Base-by-base conservation (phyloP, 1,140 invertebrate genomes). In the Acyrthosiphon pisum region DNA sequence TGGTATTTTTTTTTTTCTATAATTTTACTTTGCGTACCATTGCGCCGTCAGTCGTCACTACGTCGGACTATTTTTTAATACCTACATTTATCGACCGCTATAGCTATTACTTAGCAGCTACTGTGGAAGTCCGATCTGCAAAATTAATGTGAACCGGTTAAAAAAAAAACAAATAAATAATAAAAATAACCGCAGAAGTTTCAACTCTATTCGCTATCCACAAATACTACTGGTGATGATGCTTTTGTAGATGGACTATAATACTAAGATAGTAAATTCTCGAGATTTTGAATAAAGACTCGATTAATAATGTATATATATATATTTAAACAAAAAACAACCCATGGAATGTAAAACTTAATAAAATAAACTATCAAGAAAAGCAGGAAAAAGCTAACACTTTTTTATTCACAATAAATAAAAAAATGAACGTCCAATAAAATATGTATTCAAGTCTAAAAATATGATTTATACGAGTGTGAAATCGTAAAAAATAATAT, bases 1-100 rank as follows among this genome's bases (percentile, higher is more conserved):
- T 83, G 89, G 48, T 91, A n/a, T 76, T 50, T 81, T 50, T 50
- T 81, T 50, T 90, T 22, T n/a, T 44, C 37, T 53, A 89, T 53
- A 20, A 50, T 89, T 53, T 53, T 23, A 48, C 18, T 81, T 76
- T 1, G 60, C 30, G 14, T 91, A 91, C 60, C 91, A n/a, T 83
- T 35, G 35, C 76, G 26, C 44, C 76, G 35, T n/a, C 46, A 76
- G 91, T 50, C 91, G 76, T 92, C 91, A 83, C n/a, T 50, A 30
- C 22, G 46, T 76, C 91, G 60, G 68, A 92, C 91, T 92, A 83
- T 92, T 92, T 92, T 92, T 92, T 83, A 83, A 83, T 92, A 50
- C 48, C 46, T 30, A 53, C 91, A 9, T 92, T 92, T 50, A 92
- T 53, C 56, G 60, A 6, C 35, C 30, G 30, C 41, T 30, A 91